Conservation (phyloP, 1,140 invertebrate species). For the Zaprionus camerounensis region DNA sequence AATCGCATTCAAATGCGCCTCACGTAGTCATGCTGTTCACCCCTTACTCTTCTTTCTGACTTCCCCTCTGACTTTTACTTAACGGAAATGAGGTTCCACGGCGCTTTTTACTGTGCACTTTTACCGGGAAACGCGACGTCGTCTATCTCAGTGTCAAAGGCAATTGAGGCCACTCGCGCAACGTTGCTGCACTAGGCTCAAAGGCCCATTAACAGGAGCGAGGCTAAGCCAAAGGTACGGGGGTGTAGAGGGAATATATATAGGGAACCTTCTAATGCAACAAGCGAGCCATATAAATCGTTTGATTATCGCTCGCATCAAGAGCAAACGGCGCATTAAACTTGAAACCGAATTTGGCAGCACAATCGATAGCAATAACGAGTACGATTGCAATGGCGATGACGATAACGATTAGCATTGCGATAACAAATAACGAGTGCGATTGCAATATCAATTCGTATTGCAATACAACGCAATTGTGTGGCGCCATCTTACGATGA, state of each 20-base stretch:
- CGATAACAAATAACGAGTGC: not conserved
- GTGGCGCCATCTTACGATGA: conserved; percentile 50
- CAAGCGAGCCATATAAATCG: conserved; percentile 66
- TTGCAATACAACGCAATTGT: not conserved
- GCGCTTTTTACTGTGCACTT: conserved; percentile 28
- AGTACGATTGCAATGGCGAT: conserved; percentile 2
- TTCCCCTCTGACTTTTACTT: conserved; percentile 54
- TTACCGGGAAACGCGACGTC: conserved; percentile 15
- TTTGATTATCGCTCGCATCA: conserved; percentile 60
- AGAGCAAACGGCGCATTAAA: conserved; percentile 70
- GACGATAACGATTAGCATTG: conserved; percentile 8
- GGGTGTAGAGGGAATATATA: not conserved
- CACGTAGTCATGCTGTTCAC: conserved; percentile 31
- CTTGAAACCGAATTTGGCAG: conserved; percentile 56
- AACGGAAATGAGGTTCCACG: conserved; percentile 59
- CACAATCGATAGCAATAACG: conserved; percentile 22
- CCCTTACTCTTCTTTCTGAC: not conserved
- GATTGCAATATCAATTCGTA: not conserved
- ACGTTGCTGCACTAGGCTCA: conserved; percentile 17
- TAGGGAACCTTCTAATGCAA: conserved; percentile 55
- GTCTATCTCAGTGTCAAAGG: conserved; percentile 49
- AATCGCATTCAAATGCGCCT: conserved; percentile 44
- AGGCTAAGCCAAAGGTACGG: not conserved
- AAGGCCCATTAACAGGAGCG: not conserved
- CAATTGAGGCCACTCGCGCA: conserved; percentile 35